Conservation (phyloP, 2,113 vertebrate species). For the Plecturocebus donacophilus region DNA sequence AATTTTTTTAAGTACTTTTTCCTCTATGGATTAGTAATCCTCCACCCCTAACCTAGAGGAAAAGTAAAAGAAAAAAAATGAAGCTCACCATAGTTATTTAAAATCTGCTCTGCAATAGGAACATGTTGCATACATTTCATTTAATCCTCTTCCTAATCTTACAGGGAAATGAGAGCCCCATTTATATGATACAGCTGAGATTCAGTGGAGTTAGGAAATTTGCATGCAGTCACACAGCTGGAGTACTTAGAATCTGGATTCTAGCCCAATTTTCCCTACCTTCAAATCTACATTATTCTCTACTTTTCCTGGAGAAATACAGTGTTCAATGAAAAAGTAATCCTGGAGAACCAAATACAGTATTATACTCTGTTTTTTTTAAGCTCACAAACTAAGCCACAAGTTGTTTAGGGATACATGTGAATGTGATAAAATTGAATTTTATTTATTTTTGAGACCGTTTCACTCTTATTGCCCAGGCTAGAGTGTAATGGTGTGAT, state of each 20-base stretch:
- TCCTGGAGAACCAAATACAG: background rate
- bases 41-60: background rate
- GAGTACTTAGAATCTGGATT: background rate
- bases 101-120: background rate
- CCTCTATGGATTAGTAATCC: background rate
- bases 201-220: background rate
- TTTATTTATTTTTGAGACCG: too few relatives aligned
- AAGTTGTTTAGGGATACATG: background rate
- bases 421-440: background rate
- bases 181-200: background rate
- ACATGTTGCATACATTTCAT: background rate
- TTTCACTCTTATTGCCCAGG: too few relatives aligned
- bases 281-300: background rate
- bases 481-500: too few relatives aligned
- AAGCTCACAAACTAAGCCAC: background rate
- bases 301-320: background rate
- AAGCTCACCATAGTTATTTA: background rate
- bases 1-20: background rate
- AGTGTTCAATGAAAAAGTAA: background rate
- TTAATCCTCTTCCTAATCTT: background rate
- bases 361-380: background rate
- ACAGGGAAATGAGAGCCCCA: background rate
- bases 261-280: background rate
- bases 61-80: background rate
- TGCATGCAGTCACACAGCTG: background rate